Conservation (phyloP, 2,888 invertebrate genomes). For the Stictocephala bisonia region DNA sequence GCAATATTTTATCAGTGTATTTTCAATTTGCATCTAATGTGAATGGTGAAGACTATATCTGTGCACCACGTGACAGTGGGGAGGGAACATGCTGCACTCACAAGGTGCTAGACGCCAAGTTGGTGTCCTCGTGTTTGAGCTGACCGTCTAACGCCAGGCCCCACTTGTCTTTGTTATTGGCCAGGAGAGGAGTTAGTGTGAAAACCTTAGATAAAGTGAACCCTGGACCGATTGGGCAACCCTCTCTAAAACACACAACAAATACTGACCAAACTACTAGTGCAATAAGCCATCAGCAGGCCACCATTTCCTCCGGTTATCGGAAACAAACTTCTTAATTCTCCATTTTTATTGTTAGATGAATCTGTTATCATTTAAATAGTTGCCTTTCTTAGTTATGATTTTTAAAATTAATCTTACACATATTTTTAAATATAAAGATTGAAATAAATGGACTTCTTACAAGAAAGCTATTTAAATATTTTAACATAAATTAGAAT, state of each 20-base stretch:
- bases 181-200: constrained; percentile 79
- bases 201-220: constrained; percentile 89
- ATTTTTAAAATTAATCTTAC: too few relatives aligned
- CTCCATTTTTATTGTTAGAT: neutral
- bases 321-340: neutral
- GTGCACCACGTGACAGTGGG: neutral
- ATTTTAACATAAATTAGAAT: too few relatives aligned
- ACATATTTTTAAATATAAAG: too few relatives aligned
- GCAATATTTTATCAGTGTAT: too few relatives aligned
- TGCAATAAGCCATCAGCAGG: constrained; percentile 21
- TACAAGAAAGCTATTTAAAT: too few relatives aligned
- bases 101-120: constrained; percentile 88
- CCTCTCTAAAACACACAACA: constrained; percentile 62
- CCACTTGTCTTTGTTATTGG: constrained; percentile 86
- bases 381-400: neutral
- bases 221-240: constrained; percentile 84
- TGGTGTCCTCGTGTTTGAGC: constrained; percentile 89
- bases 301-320: neutral
- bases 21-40: too few relatives aligned
- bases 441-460: too few relatives aligned
- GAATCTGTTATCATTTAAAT: neutral
- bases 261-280: constrained; percentile 23
- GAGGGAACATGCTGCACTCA: constrained; percentile 67
- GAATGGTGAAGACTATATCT: too few relatives aligned
- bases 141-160: constrained; percentile 88